Conservation (phyloP, 1,140 invertebrate genomes). For the Mactra quadrangularis region DNA sequence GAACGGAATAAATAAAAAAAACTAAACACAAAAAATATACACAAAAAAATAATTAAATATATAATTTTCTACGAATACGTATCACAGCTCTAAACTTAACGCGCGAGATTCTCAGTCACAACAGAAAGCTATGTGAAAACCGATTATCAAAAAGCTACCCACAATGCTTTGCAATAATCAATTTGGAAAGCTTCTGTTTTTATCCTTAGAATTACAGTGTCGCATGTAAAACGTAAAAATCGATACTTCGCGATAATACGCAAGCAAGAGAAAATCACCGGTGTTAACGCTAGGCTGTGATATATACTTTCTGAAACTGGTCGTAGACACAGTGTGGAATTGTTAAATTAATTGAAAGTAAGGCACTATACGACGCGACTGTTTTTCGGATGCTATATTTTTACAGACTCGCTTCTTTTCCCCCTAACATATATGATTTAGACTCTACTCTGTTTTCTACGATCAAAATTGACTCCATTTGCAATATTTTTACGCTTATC, state of each 20-base stretch:
- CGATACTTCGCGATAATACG: conserved; percentile 46
- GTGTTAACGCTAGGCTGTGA: no score
- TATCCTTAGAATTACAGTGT: conserved; percentile 23
- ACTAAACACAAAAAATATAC: conserved; percentile 30
- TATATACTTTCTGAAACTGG: no score
- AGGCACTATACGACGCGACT: no score
- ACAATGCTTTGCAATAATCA: conserved; percentile 49
- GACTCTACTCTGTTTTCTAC: no score
- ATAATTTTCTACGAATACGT: neutral
- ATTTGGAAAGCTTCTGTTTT: conserved; percentile 44
- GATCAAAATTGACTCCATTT: no score
- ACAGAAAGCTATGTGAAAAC: neutral
- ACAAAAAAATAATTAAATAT: conserved; percentile 12
- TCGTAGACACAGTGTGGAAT: no score
- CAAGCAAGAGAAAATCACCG: neutral
- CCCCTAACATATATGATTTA: no score
- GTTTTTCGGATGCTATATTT: no score
- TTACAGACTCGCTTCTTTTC: no score
- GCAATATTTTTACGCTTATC: no score
- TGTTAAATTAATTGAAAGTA: no score
- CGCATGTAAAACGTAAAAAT: conserved; percentile 37
- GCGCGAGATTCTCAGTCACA: neutral
- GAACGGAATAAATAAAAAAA: conserved; percentile 32
- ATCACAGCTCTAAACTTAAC: neutral
- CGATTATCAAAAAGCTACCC: conserved; percentile 49